Conservation (phyloP, 2,113 vertebrate genomes). For the Saguinus midas region DNA sequence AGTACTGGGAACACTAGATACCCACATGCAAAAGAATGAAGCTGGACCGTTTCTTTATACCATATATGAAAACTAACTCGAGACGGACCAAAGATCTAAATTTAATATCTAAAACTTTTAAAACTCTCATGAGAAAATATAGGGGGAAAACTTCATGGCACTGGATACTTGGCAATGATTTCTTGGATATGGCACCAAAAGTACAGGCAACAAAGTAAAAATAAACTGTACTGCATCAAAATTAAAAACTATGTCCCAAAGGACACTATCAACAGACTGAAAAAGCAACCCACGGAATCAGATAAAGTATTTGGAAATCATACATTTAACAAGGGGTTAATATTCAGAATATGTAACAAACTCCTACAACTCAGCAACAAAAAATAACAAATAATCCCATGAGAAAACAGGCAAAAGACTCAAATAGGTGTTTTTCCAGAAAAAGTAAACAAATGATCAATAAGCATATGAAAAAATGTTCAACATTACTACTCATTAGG, state of each 20-base stretch:
- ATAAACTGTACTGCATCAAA: not conserved
- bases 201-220: not conserved
- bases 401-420: not conserved
- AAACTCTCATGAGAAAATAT: not conserved
- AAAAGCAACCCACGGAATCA: not conserved
- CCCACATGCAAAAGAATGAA: not conserved
- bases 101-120: not conserved
- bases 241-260: not conserved
- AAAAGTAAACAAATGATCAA: not conserved
- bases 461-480: not conserved
- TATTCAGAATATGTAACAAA: not conserved
- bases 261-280: not conserved
- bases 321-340: not conserved
- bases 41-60: not conserved
- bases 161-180: not conserved
- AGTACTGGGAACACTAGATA: not conserved
- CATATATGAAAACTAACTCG: not conserved
- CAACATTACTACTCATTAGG: not conserved
- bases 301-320: not conserved
- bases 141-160: not conserved
- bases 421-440: not conserved
- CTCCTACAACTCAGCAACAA: not conserved
- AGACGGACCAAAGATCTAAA: not conserved
- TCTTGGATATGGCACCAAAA: not conserved
- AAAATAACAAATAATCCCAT: not conserved